Conservation (phyloP, 2,113 vertebrate genomes). For the Empidonax alnorum region DNA sequence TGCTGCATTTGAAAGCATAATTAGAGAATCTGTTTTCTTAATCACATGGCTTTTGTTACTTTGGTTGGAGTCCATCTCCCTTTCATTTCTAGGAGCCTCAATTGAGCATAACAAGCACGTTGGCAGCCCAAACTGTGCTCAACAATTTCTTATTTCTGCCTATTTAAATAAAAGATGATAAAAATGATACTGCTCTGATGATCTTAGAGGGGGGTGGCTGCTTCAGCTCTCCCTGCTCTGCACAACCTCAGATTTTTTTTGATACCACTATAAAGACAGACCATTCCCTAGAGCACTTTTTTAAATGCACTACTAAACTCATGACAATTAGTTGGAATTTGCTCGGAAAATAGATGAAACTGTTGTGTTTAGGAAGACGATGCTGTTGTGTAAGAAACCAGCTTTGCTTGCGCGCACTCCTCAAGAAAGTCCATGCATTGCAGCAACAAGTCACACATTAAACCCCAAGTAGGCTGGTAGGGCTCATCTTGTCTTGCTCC, state of each 20-base stretch:
- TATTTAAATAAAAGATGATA: slow-evolving; percentile 69
- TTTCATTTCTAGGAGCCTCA: slow-evolving; percentile 73
- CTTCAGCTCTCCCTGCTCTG: slow-evolving; percentile 23
- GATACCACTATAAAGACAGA: slow-evolving; percentile 44
- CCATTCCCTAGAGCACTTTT: slow-evolving; percentile 42
- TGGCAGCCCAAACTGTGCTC: slow-evolving; percentile 65
- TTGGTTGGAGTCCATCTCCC: slow-evolving; percentile 76
- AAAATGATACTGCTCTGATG: slow-evolving; percentile 63
- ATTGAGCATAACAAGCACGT: slow-evolving; percentile 67
- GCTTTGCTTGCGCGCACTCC: not conserved
- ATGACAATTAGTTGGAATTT: slow-evolving; percentile 30
- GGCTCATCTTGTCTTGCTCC: not conserved
- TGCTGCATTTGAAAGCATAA: slow-evolving; percentile 92
- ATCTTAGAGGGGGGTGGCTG: slow-evolving; percentile 36
- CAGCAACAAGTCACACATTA: slow-evolving; percentile 73
- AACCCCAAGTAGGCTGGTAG: not conserved
- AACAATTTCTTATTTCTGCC: slow-evolving; percentile 67
- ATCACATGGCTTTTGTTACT: slow-evolving; percentile 85
- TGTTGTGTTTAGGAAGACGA: not conserved
- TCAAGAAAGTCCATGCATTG: slow-evolving; percentile 67
- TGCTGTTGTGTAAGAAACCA: not conserved
- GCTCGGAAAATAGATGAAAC: not conserved
- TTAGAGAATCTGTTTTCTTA: slow-evolving; percentile 96
- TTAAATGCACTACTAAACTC: slow-evolving; percentile 8
- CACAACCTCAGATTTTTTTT: slow-evolving; percentile 44